Percentiles rank a stretch among this genome's conserved stretches.
Conservation (phyloP, 2,113 vertebrate species). For the Odocoileus hemionus region DNA sequence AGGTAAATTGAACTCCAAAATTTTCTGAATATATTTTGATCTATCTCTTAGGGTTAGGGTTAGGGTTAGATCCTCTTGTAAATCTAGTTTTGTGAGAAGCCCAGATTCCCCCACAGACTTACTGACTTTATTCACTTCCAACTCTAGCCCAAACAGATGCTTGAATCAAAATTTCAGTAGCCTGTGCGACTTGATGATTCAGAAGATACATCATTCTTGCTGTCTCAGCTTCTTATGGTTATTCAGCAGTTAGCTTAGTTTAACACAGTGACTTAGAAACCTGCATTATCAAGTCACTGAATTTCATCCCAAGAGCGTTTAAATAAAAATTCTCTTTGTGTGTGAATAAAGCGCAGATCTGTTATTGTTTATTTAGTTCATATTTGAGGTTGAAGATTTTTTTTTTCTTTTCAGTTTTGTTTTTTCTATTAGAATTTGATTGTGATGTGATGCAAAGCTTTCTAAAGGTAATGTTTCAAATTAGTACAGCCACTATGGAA, state of each 20-base stretch:
- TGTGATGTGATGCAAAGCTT: not conserved
- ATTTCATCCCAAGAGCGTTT: not conserved
- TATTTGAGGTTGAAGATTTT: not conserved
- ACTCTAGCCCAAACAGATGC: not conserved
- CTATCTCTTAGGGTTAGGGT: not conserved
- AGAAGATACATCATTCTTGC: not conserved
- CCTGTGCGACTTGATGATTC: not conserved
- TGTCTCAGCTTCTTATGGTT: not conserved
- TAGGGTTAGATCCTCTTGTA: not conserved
- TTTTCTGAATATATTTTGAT: not conserved
- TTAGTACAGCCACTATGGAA: no score
- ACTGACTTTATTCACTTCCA: not conserved
- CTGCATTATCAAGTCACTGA: not conserved
- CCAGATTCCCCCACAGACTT: not conserved
- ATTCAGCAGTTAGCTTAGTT: not conserved
- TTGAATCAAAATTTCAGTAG: not conserved
- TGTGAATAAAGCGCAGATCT: not conserved
- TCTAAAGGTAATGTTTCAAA: not conserved
- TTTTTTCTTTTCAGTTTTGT: not conserved
- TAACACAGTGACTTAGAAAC: not conserved
- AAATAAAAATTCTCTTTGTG: not conserved
- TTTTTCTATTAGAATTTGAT: not conserved
- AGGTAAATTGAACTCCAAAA: not conserved
- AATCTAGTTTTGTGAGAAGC: not conserved
- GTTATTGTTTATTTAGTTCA: not conserved